These are phyloP conservation scores for Poeciliopsis infans DNA, from an alignment of 2,797 vertebrate species.

Conservation along the genomic window DNA sequence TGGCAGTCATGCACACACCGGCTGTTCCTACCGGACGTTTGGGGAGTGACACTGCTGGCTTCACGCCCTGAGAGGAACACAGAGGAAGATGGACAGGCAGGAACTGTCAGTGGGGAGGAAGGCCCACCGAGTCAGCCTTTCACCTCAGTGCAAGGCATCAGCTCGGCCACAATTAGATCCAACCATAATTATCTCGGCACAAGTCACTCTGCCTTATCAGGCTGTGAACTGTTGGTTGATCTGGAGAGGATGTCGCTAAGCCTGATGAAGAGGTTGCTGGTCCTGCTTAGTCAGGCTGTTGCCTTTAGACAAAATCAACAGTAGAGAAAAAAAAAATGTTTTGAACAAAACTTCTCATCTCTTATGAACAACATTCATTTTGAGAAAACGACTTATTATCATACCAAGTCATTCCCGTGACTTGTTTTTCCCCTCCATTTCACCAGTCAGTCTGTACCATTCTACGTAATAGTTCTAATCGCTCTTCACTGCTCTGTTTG, in stretches of 20 bases:
- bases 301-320: no score
- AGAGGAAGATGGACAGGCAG: conserved; percentile 54
- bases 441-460: no score
- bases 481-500: no score
- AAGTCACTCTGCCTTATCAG: conserved; percentile 52
- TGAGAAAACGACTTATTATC: no score
- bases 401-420: no score
- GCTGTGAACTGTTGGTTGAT: conserved; percentile 20
- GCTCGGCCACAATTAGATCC: conserved; percentile 55
- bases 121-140: conserved; percentile 39
- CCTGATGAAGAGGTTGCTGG: neutral
- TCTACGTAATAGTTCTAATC: no score
- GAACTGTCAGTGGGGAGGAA: conserved; percentile 49
- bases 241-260: neutral
- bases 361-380: no score
- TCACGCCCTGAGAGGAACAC: conserved; percentile 19
- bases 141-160: conserved; percentile 56
- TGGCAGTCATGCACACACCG: neutral
- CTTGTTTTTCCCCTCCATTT: no score
- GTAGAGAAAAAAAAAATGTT: no score
- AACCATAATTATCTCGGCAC: conserved; percentile 59
- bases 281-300: neutral
- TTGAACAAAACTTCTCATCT: no score
- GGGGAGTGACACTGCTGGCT: conserved; percentile 34
- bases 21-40: conserved; percentile 23